phyloP scores from a whole-genome alignment of 2,797 vertebrate genomes.

The Cyclura pinguis region DNA sequence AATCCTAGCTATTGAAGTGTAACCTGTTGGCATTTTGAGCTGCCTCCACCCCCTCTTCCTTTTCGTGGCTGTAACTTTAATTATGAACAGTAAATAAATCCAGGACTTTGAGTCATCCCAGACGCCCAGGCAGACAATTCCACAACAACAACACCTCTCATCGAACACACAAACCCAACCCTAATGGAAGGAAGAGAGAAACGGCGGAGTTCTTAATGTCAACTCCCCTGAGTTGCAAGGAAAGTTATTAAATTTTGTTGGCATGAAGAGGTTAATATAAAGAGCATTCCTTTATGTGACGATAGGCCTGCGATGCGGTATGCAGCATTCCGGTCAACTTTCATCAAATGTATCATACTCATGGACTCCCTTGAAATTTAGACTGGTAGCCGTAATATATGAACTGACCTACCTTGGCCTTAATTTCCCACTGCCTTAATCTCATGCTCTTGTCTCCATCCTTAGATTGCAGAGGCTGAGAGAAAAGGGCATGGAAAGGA shows the following conservation, averaged over 20 bases:
- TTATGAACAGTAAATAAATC: constrained; percentile 30
- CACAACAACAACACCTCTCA: neutral
- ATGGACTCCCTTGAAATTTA: constrained; percentile 49
- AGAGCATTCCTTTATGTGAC: constrained; percentile 37
- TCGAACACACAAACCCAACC: neutral
- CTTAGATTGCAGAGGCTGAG: constrained; percentile 14
- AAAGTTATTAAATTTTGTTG: constrained; percentile 34
- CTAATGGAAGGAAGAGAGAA: neutral
- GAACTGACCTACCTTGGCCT: constrained; percentile 46
- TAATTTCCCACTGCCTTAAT: constrained; percentile 52
- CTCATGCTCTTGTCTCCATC: constrained; percentile 31
- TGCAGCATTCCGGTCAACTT: neutral
- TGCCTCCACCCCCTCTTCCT: neutral
- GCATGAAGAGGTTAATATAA: constrained; percentile 45
- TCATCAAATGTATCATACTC: constrained; percentile 42
- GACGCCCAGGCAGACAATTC: constrained; percentile 2
- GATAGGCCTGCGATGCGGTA: constrained; percentile 19
- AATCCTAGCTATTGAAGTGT: neutral
- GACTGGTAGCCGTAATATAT: constrained; percentile 39
- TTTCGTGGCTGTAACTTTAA: neutral
- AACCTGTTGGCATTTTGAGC: neutral
- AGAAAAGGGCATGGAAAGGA: neutral
- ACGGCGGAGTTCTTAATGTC: neutral
- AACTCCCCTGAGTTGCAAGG: neutral
- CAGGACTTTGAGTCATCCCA: neutral